Percentiles rank a stretch among this genome's conserved stretches.
Conservation (phyloP, 2,113 vertebrate genomes). For the Scopus umbretta region DNA sequence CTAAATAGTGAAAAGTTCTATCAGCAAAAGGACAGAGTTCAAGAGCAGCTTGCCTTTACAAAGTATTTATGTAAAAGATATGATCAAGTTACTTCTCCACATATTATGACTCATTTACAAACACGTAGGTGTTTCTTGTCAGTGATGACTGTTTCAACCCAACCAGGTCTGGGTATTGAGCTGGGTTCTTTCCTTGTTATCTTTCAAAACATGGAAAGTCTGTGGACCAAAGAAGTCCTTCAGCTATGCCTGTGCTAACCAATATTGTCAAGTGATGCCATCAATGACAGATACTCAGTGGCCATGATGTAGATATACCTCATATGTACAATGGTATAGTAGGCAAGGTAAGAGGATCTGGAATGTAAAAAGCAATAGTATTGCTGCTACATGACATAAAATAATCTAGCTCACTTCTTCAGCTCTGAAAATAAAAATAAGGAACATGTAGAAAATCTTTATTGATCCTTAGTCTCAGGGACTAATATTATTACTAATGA, state of each 20-base stretch:
- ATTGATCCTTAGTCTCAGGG: neutral
- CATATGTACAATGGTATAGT: neutral
- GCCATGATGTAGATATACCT: neutral
- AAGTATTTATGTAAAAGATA: neutral
- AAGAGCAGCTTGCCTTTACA: neutral
- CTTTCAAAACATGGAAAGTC: neutral
- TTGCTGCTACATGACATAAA: neutral
- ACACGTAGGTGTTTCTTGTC: neutral
- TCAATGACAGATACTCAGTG: neutral
- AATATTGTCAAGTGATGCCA: neutral
- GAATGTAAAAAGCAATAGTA: neutral
- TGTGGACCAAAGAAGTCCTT: neutral
- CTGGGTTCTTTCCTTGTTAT: neutral
- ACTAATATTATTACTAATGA: neutral
- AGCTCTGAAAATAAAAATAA: neutral
- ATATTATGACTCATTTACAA: neutral
- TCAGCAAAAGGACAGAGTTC: neutral
- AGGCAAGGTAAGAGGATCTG: neutral
- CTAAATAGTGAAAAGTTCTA: neutral
- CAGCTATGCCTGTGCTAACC: neutral
- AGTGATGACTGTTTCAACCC: fast-evolving
- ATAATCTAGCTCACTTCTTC: neutral
- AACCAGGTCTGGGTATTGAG: neutral
- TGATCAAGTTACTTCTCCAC: neutral
- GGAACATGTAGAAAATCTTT: neutral